These are phyloP conservation scores for Eupithecia exiguata DNA, from an alignment of 2,888 invertebrate species.

Conservation along the genomic window DNA sequence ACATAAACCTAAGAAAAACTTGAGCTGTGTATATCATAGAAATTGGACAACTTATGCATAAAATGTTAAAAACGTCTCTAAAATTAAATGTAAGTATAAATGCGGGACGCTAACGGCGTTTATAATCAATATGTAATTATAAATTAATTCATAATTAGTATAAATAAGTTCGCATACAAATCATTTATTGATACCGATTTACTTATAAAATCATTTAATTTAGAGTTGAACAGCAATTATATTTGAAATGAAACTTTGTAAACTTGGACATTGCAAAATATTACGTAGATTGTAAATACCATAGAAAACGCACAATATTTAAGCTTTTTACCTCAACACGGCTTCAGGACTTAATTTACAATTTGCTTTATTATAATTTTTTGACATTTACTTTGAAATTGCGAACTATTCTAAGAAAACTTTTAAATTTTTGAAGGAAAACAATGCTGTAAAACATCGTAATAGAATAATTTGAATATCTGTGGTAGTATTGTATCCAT, in stretches of 20 bases:
- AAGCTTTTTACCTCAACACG: not conserved
- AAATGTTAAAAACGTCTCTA: constrained; percentile 1
- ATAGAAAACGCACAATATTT: constrained; percentile 10
- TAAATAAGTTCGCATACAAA: constrained; percentile 2
- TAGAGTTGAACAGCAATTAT: not conserved
- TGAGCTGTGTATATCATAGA: constrained; percentile 2
- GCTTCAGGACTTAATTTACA: not conserved
- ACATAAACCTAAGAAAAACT: constrained; percentile 3
- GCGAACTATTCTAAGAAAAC: not conserved
- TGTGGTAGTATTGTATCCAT: not conserved
- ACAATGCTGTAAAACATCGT: no score
- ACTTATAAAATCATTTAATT: not conserved
- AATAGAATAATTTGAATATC: not conserved
- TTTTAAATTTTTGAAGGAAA: no score
- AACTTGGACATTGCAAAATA: not conserved
- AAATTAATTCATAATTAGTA: not conserved
- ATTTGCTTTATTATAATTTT: not conserved
- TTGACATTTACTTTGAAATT: not conserved
- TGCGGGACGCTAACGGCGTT: constrained; percentile 2
- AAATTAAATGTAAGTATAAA: constrained; percentile 2
- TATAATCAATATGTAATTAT: not conserved
- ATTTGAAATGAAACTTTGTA: not conserved
- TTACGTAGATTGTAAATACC: not conserved
- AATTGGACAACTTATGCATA: constrained; percentile 2
- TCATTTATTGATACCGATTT: not conserved